Percentiles rank a stretch among this genome's conserved stretches.
Conservation (phyloP, 1,140 invertebrate species). For the Trichonephila inaurata region DNA sequence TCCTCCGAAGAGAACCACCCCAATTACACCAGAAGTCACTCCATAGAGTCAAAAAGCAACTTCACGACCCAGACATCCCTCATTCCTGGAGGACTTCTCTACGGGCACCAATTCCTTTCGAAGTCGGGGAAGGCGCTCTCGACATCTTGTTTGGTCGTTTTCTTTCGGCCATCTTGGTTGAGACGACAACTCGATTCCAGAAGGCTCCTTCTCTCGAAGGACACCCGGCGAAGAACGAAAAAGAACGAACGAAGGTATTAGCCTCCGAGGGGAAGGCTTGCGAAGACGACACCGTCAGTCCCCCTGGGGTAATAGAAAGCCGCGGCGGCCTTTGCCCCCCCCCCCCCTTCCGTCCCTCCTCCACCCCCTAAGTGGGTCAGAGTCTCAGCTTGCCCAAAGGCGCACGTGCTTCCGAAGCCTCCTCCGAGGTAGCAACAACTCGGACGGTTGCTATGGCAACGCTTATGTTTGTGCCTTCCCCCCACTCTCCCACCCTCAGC, state of each 20-base stretch:
- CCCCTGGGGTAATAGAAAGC: constrained; percentile 74
- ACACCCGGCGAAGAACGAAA: constrained; percentile 43
- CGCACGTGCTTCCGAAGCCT: constrained; percentile 63
- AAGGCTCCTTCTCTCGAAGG: constrained; percentile 41
- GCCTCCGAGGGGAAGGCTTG: constrained; percentile 55
- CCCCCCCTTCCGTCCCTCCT: not conserved
- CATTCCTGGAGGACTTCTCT: not conserved
- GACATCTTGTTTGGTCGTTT: constrained; percentile 71
- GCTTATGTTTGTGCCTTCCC: constrained; percentile 51
- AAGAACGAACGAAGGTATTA: constrained; percentile 67
- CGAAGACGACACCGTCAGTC: constrained; percentile 67
- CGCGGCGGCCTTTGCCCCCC: not conserved
- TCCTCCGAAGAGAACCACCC: too few relatives aligned
- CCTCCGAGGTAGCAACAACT: constrained; percentile 68
- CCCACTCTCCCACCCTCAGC: not conserved
- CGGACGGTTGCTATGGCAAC: constrained; percentile 68
- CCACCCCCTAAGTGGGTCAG: constrained; percentile 71
- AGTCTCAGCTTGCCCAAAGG: constrained; percentile 56
- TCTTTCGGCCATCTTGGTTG: constrained; percentile 71
- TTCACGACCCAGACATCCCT: not conserved
- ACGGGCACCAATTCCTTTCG: not conserved
- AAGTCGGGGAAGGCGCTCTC: constrained; percentile 49
- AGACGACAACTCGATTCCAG: constrained; percentile 57
- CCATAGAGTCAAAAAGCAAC: too few relatives aligned
- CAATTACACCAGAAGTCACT: too few relatives aligned